phyloP scores from a whole-genome alignment of 2,113 vertebrate species.

The Pan troglodytes region DNA sequence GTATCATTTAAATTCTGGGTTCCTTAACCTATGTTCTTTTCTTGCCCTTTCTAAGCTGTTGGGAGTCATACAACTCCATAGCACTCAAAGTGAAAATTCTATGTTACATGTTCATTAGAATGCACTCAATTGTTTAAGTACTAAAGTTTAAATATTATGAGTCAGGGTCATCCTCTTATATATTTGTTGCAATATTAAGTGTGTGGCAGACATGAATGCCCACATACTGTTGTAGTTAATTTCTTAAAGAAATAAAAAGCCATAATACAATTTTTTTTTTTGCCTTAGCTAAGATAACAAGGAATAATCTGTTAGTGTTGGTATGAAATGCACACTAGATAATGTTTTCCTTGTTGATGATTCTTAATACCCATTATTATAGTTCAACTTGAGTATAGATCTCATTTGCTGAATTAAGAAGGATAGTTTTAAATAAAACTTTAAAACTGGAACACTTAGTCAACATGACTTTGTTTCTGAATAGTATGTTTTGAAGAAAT shows the following conservation, averaged over 20 bases:
- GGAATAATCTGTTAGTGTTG: not conserved
- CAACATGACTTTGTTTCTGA: not conserved
- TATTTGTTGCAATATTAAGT: conserved; percentile 4
- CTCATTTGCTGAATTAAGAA: not conserved
- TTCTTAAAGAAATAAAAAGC: not conserved
- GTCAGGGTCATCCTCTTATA: not conserved
- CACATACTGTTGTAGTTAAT: not conserved
- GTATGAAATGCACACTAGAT: not conserved
- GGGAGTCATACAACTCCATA: not conserved
- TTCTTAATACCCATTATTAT: not conserved
- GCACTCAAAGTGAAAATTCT: conserved; percentile 12
- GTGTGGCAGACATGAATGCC: not conserved
- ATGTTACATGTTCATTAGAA: conserved; percentile 57
- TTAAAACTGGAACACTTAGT: not conserved
- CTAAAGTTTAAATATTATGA: conserved; percentile 19
- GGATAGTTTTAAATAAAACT: not conserved
- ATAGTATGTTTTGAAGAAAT: not conserved
- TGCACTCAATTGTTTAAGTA: conserved; percentile 41
- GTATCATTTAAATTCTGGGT: not conserved
- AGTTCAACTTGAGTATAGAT: not conserved
- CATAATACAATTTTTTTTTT: conserved; percentile 4
- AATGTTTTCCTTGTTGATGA: not conserved
- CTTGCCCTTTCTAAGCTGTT: not conserved
- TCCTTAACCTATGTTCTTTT: not conserved
- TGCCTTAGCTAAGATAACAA: not conserved